Evolutionary conservation across 2,888 invertebrate genomes (phyloP).

Genomic region (Mechanitis mazaeus): DNA sequence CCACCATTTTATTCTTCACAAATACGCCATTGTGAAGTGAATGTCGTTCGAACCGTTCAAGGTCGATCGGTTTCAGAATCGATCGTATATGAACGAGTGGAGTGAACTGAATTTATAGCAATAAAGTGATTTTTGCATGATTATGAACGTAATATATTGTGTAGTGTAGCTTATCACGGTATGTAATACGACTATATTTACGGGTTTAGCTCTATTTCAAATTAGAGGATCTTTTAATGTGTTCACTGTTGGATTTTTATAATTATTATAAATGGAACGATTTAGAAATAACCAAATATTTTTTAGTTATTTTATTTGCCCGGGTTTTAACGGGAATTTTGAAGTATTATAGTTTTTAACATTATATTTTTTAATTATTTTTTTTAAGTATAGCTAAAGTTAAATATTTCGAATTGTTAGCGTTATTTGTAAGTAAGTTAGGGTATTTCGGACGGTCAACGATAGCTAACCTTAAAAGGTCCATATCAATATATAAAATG

Average conservation of each 20-base stretch:
- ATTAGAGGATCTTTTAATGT: constrained; percentile 64
- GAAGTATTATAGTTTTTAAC: constrained; percentile 68
- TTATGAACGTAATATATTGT: constrained; percentile 34
- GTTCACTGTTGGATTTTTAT: constrained; percentile 65
- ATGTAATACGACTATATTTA: constrained; percentile 60
- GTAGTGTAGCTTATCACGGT: constrained; percentile 46
- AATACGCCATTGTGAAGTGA: no score
- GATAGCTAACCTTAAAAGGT: constrained; percentile 72
- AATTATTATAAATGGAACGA: constrained; percentile 48
- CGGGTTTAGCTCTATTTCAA: constrained; percentile 72
- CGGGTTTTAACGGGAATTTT: constrained; percentile 67
- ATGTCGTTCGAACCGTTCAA: no score
- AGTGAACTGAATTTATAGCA: constrained; percentile 35
- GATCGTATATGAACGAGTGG: constrained; percentile 12
- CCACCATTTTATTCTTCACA: no score
- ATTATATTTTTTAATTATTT: constrained; percentile 37
- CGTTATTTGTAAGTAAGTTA: constrained; percentile 52
- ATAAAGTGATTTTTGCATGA: constrained; percentile 33
- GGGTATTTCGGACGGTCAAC: constrained; percentile 51
- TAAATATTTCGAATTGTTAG: constrained; percentile 56
- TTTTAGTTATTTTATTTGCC: constrained; percentile 50
- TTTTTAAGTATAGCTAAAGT: constrained; percentile 50
- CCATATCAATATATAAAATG: constrained; percentile 75
- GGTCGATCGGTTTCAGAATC: constrained; percentile 12
- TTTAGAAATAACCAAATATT: constrained; percentile 64